phyloP scores from a whole-genome alignment of 2,888 invertebrate genomes.

The Myathropa florea region DNA sequence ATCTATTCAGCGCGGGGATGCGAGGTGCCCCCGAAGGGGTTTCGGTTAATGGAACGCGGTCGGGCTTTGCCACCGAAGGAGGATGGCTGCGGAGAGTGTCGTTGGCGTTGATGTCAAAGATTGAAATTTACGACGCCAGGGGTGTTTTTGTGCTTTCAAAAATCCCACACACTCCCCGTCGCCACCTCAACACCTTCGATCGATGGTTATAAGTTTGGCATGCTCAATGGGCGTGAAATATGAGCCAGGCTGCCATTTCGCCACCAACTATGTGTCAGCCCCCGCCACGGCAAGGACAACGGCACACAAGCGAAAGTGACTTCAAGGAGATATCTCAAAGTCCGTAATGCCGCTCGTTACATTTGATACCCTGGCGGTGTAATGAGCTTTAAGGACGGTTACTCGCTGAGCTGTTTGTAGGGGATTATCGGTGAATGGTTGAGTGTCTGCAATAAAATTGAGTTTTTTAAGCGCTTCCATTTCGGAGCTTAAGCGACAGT shows the following conservation, averaged over 20 bases:
- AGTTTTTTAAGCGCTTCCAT: constrained; percentile 2
- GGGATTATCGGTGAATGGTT: constrained; percentile 18
- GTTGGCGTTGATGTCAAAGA: constrained; percentile 27
- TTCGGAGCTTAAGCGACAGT: background rate
- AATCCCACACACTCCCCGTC: background rate
- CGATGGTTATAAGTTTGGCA: constrained; percentile 29
- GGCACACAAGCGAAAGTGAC: background rate
- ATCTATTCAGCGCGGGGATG: constrained; percentile 7
- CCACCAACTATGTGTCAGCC: background rate
- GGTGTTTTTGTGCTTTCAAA: background rate
- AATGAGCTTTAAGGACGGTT: constrained; percentile 32
- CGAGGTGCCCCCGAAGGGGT: constrained; percentile 21
- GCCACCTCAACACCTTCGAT: background rate
- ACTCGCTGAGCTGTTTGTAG: background rate
- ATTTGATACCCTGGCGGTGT: constrained; percentile 24
- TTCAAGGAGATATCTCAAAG: constrained; percentile 4
- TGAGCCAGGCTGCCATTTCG: background rate
- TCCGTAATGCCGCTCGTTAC: constrained; percentile 17
- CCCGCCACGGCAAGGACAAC: background rate
- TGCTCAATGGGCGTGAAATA: constrained; percentile 54
- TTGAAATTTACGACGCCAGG: constrained; percentile 46
- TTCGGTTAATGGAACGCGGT: constrained; percentile 39
- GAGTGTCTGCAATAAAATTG: constrained; percentile 27
- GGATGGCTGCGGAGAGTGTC: too few species aligned
- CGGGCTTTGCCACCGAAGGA: background rate